A percentile compares a stretch with the other conserved stretches of the same genome.
phyloP scores from a whole-genome alignment of 2,888 invertebrate species.

The Rotaria sp. region DNA sequence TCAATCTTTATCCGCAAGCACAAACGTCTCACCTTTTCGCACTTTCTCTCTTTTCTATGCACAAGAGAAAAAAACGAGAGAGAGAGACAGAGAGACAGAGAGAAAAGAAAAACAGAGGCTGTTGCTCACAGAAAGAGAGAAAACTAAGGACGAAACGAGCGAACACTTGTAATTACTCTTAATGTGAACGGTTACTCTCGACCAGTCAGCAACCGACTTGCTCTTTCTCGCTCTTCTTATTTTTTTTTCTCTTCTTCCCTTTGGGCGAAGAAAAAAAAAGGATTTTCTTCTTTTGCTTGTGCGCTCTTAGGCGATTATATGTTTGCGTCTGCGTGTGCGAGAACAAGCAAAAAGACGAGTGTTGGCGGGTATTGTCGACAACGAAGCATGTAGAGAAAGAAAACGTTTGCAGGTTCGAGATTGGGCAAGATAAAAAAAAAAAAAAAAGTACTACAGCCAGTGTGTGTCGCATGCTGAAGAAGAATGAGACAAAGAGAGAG shows the following conservation, averaged over 20 bases:
- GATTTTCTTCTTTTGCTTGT: not conserved
- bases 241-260: not conserved
- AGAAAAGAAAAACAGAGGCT: conserved; percentile 10
- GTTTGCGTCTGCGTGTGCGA: not conserved
- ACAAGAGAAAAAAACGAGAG: not conserved
- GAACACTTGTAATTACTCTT: conserved; percentile 25
- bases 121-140: conserved; percentile 7
- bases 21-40: conserved; percentile 24
- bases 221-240: not conserved
- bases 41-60: conserved; percentile 22
- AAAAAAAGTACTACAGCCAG: not conserved
- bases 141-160: conserved; percentile 11
- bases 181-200: conserved; percentile 28
- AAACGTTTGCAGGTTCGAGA: conserved; percentile 9
- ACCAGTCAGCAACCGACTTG: not conserved
- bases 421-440: conserved; percentile 12
- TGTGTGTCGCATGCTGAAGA: not conserved
- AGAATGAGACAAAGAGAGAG: not conserved
- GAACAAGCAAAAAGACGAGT: conserved; percentile 12
- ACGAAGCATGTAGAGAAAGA: not conserved
- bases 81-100: not conserved
- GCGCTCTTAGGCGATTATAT: not conserved
- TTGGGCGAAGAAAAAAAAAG: not conserved
- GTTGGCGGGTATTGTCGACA: conserved; percentile 19
- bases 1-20: not conserved